A percentile compares a stretch with the other conserved stretches of the same genome.
Evolutionary conservation across 2,113 vertebrate species (phyloP).

Genomic region (Pipra filicauda): DNA sequence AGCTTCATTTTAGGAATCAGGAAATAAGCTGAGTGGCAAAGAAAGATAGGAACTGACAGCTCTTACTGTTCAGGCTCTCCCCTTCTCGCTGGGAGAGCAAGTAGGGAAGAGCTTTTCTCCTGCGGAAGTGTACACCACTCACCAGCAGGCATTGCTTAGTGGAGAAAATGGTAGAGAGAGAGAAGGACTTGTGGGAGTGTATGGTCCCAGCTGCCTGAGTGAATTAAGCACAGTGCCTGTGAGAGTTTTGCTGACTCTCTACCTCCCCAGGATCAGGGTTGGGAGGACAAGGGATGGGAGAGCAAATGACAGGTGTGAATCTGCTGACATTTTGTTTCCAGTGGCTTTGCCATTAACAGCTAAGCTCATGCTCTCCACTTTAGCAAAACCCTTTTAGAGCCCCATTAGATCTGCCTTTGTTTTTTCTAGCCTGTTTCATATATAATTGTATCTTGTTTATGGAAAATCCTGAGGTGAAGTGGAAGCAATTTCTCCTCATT

Average conservation of each 20-base stretch:
- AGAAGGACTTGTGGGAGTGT: not conserved
- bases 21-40: conserved; percentile 65
- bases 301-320: conserved; percentile 33
- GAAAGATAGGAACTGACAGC: conserved; percentile 59
- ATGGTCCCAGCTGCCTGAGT: not conserved
- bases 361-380: conserved; percentile 4
- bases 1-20: conserved; percentile 66
- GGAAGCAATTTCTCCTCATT: conserved; percentile 48
- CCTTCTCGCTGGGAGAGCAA: conserved; percentile 14
- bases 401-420: conserved; percentile 39
- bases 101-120: conserved; percentile 49
- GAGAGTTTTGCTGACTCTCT: not conserved
- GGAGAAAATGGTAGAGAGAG: not conserved
- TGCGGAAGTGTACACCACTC: not conserved
- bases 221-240: not conserved
- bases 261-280: rapidly evolving
- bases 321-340: conserved; percentile 52
- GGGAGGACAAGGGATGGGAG: not conserved
- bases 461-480: conserved; percentile 50
- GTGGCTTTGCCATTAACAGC: conserved; percentile 5
- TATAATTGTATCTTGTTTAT: conserved; percentile 34
- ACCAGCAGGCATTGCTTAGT: not conserved
- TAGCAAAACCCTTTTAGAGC: conserved; percentile 1
- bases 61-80: conserved; percentile 42
- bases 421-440: conserved; percentile 11